These are phyloP conservation scores for Pristis pectinata DNA, from an alignment of 2,797 vertebrate genomes.

Conservation along the genomic window DNA sequence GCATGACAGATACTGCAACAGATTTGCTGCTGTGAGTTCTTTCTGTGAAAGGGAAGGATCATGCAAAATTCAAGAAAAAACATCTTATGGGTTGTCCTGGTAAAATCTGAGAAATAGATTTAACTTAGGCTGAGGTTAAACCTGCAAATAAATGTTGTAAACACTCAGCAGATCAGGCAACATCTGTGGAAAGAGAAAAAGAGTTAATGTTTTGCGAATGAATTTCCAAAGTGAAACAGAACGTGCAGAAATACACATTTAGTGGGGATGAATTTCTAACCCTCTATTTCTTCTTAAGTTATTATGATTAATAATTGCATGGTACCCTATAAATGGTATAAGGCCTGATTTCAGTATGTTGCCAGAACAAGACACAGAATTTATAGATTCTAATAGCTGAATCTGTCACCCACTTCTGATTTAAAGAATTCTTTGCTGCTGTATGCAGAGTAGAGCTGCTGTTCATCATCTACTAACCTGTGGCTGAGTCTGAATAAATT, in stretches of 20 bases:
- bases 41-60: background rate
- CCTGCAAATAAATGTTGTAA: background rate
- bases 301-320: background rate
- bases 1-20: background rate
- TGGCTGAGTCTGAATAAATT: constrained; percentile 17
- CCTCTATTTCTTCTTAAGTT: background rate
- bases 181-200: too few relatives aligned
- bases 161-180: too few relatives aligned
- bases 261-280: background rate
- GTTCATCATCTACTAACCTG: background rate
- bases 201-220: too few relatives aligned
- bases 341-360: background rate
- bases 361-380: background rate
- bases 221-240: too few relatives aligned
- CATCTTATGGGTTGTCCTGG: background rate
- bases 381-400: background rate
- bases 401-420: background rate
- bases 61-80: background rate
- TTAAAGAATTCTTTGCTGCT: background rate
- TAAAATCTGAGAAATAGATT: background rate
- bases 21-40: background rate
- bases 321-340: background rate
- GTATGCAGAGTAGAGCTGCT: background rate
- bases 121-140: background rate
- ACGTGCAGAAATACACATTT: too few relatives aligned